Evolutionary conservation across 2,888 invertebrate species (phyloP), one percentile per base, ranked within the genome.

Genomic region (Argyra leucocephala): DNA sequence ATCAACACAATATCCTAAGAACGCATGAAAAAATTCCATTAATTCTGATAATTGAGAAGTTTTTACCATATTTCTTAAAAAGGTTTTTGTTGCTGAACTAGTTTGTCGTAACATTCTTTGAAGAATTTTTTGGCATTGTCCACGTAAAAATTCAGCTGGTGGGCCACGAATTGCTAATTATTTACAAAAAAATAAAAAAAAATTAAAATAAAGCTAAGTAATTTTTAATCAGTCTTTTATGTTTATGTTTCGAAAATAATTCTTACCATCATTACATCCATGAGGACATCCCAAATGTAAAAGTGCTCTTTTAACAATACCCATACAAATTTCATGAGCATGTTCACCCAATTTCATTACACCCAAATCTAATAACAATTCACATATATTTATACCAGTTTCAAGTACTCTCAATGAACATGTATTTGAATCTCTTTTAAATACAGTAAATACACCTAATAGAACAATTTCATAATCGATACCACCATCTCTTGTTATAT

Each of bases 1-100:
- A 78, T 97, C 96, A 57, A 92, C 86, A 80, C 99, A 99, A 79
- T 94, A 99, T 7, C 96, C 96, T 63, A 96, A 87, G 72, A 96
- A 92, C 0, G 97, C 88, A 77, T 99, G 99, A 68, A 98, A 88
- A 74, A 97, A 91, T 74, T 98, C 97, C 65, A 99, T 81, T 10
- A 96, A 85, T 69, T 95, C 93, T 22, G 88, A 82, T 36, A 97
- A 82, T 0, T 91, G 87, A 31, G 90, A 86, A 2, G 85, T 85
- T 69, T 86, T 86, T 0, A 96, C 88, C 82, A 93, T 89, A 69
- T 89, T 87, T 66, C 87, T 82, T 31, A 86, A 74, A n/a, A 83
- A 82, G 0, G 77, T 74, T 6, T 83, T 83, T 36, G 84, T 84
- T 9, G 80, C 79, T 3, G 82, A 76, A 2, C 81, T 80, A 0